Percentiles rank a stretch among this genome's conserved stretches.
Conservation (phyloP, 1,140 invertebrate species). For the Drosophila asahinai region DNA sequence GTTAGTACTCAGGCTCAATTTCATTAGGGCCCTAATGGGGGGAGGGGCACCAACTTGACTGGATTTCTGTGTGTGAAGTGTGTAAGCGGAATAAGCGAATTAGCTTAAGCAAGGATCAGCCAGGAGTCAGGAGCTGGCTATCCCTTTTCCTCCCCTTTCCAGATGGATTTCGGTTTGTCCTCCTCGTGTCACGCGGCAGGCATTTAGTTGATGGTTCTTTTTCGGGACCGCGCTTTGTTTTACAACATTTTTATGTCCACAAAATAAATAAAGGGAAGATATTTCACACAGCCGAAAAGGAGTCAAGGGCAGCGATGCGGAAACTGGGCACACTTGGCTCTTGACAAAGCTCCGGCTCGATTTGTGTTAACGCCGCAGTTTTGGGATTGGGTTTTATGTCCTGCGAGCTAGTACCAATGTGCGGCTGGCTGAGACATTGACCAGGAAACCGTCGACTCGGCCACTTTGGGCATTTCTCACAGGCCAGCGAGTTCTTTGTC, state of each 20-base stretch:
- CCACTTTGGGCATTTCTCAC: slow-evolving; percentile 57
- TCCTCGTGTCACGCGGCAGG: slow-evolving; percentile 20
- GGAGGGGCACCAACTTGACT: not conserved
- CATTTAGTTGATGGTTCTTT: slow-evolving; percentile 27
- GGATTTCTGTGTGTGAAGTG: too few species aligned
- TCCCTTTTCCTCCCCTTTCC: too few species aligned
- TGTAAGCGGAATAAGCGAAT: not conserved
- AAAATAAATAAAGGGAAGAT: slow-evolving; percentile 29
- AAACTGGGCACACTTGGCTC: slow-evolving; percentile 41
- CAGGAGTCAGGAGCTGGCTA: not conserved
- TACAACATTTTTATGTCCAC: slow-evolving; percentile 66
- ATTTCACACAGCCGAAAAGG: slow-evolving; percentile 49
- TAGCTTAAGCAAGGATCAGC: not conserved
- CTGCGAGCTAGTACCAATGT: slow-evolving; percentile 24
- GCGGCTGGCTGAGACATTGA: slow-evolving; percentile 25
- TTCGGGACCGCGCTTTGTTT: slow-evolving; percentile 50
- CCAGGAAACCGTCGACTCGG: slow-evolving; percentile 51
- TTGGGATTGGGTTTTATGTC: not conserved
- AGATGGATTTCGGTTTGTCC: not conserved
- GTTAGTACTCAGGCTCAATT: not conserved
- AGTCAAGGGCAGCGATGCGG: slow-evolving; percentile 47
- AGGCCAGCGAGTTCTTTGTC: slow-evolving; percentile 60
- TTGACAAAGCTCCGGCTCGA: not conserved
- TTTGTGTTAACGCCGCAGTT: slow-evolving; percentile 38
- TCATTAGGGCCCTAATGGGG: too few species aligned